Percentiles rank a stretch among this genome's conserved stretches.
phyloP scores from a whole-genome alignment of 2,797 vertebrate genomes.

The Decapterus maruadsi region DNA sequence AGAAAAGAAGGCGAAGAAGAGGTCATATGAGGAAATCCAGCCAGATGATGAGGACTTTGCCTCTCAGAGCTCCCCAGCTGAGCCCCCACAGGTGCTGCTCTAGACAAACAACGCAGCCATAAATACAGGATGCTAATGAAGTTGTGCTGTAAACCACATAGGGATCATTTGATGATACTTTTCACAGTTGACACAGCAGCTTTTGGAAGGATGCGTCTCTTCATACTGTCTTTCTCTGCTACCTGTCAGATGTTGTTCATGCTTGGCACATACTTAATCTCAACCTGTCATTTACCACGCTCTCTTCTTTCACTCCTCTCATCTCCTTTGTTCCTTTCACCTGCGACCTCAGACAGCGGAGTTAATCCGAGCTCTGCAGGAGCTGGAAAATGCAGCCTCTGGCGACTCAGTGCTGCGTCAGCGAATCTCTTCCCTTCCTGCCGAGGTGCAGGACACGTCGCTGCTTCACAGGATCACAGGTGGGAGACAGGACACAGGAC shows the following conservation, averaged over 20 bases:
- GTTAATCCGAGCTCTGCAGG: constrained; percentile 97
- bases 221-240: not conserved
- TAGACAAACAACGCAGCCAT: constrained; percentile 9
- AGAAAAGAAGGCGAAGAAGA: constrained; percentile 94
- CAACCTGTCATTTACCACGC: not conserved
- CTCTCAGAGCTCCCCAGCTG: constrained; percentile 91
- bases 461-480: constrained; percentile 97
- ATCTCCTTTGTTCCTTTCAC: not conserved
- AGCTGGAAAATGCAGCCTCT: constrained; percentile 97
- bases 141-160: not conserved
- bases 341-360: constrained; percentile 89
- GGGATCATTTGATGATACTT: not conserved
- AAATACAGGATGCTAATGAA: constrained; percentile 4
- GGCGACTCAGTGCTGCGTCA: constrained; percentile 94
- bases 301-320: not conserved
- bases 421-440: constrained; percentile 95
- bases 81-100: constrained; percentile 92
- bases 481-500: constrained; percentile 62
- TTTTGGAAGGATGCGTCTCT: not conserved
- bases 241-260: not conserved
- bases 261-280: not conserved
- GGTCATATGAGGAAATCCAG: constrained; percentile 94
- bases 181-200: not conserved
- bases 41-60: constrained; percentile 91
- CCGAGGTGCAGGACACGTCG: constrained; percentile 96